These are phyloP conservation scores for Agrochola circellaris DNA, from an alignment of 2,888 invertebrate genomes.

Conservation along the genomic window DNA sequence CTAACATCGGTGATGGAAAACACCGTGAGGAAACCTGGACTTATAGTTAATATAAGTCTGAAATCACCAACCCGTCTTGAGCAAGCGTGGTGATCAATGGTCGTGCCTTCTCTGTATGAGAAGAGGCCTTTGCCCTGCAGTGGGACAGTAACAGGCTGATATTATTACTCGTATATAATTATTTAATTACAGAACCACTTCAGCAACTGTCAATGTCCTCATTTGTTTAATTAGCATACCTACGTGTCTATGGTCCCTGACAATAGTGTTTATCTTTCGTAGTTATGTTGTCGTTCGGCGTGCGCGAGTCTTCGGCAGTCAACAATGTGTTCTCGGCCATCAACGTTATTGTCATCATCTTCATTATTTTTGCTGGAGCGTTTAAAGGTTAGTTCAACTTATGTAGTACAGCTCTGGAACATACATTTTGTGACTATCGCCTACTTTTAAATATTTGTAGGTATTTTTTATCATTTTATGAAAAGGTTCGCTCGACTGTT, in stretches of 20 bases:
- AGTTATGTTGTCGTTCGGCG: conserved; percentile 94
- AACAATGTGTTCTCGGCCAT: conserved; percentile 95
- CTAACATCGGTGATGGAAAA: too few species aligned
- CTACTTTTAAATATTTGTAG: not conserved
- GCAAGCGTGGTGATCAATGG: too few species aligned
- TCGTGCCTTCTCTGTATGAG: too few species aligned
- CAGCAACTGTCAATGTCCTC: not conserved
- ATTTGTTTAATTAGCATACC: conserved; percentile 43
- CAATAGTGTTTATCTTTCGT: conserved; percentile 66
- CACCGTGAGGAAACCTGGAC: too few species aligned
- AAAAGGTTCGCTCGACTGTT: not conserved
- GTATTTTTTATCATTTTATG: not conserved
- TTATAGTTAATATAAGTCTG: too few species aligned
- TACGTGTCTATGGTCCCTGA: not conserved
- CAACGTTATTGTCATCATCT: conserved; percentile 93
- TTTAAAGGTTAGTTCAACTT: conserved; percentile 90
- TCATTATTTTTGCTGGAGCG: conserved; percentile 93
- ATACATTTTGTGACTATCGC: not conserved
- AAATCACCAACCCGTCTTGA: too few species aligned
- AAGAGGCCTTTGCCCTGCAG: too few species aligned
- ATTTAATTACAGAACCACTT: not conserved
- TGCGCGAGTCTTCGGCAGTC: conserved; percentile 94
- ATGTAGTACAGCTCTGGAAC: not conserved
- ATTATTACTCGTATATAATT: too few species aligned
- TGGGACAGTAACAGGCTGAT: too few species aligned